Base-by-base conservation (phyloP, 2,888 invertebrate genomes). In the Hyppa rectilinea region DNA sequence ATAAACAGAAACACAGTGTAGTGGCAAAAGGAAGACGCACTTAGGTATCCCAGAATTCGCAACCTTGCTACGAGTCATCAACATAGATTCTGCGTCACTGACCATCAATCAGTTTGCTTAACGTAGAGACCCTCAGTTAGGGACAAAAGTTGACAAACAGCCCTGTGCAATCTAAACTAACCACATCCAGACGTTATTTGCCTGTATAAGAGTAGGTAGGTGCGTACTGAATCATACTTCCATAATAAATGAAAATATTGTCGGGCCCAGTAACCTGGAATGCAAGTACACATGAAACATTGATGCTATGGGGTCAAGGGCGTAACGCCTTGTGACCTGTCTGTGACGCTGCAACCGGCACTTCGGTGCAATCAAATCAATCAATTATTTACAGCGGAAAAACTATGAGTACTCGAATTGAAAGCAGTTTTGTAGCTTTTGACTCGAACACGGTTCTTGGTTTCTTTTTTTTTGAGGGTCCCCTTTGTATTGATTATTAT, bases 311-410 rank as follows among this genome's bases (percentile, higher is more conserved):
- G 23, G 55, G 69, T 50, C 58, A 75, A 75, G 80, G 78, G 26
- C 65, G 52, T 38, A 50, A 29, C 59, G 29, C 47, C 34, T 29
- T 23, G 29, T 38, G 53, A 40, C 29, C 43, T n/a, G 55, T 29
- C n/a, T 10, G 36, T 34, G 29, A 34, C 65, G 26, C n/a, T 63
- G 70, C 66, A 66, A 29, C 63, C 23, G 31, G 34, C 65, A 49
- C 43, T 60, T 14, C 38, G 43, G 36, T 78, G 79, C 78, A 79
- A 79, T 79, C 63, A 53, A 40, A 66, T 17, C 17, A 36, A 79
- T 78, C 36, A 43, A 70, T 79, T 75, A 78, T 78, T 72, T 65
- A 76, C 26, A 10, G 12, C 17, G 14, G 26, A 2, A n/a, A 12
- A 34, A 76, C 77, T 59, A 77, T 34, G 72, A 47, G 45, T 45